These are phyloP conservation scores for Biston stratarius DNA, from an alignment of 2,888 invertebrate genomes.

Conservation along the genomic window DNA sequence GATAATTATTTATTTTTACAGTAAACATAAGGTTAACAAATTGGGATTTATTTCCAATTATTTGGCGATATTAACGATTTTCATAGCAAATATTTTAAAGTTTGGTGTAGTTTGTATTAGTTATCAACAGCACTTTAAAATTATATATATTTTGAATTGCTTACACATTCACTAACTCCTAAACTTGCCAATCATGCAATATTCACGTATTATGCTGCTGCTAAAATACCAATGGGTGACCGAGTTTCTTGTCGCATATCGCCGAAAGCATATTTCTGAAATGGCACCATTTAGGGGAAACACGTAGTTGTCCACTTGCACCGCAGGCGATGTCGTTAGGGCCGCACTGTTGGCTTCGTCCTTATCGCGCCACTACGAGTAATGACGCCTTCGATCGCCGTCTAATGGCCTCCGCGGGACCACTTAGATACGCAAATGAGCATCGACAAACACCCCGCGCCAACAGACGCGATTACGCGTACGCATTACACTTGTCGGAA, in stretches of 20 bases:
- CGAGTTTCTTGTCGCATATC: conserved; percentile 51
- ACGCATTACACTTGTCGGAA: conserved; percentile 59
- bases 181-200: conserved; percentile 6
- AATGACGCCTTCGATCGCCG: conserved; percentile 83
- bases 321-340: conserved; percentile 73
- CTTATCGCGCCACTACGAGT: conserved; percentile 82
- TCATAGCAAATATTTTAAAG: too few relatives aligned
- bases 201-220: conserved; percentile 12
- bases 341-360: conserved; percentile 68
- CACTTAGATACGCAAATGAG: conserved; percentile 87
- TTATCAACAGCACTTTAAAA: too few relatives aligned
- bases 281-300: conserved; percentile 57
- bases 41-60: too few relatives aligned
- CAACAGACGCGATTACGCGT: conserved; percentile 59
- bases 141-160: background rate
- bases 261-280: conserved; percentile 50
- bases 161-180: background rate
- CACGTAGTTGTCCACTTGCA: conserved; percentile 74
- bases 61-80: too few relatives aligned
- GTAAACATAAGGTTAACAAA: too few relatives aligned
- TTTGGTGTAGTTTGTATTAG: too few relatives aligned
- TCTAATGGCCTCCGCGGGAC: conserved; percentile 83
- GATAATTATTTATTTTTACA: too few relatives aligned
- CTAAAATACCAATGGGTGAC: conserved; percentile 45
- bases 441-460: conserved; percentile 71